Base-by-base conservation (phyloP, 2,888 invertebrate genomes). In the Drosophila lutescens region DNA sequence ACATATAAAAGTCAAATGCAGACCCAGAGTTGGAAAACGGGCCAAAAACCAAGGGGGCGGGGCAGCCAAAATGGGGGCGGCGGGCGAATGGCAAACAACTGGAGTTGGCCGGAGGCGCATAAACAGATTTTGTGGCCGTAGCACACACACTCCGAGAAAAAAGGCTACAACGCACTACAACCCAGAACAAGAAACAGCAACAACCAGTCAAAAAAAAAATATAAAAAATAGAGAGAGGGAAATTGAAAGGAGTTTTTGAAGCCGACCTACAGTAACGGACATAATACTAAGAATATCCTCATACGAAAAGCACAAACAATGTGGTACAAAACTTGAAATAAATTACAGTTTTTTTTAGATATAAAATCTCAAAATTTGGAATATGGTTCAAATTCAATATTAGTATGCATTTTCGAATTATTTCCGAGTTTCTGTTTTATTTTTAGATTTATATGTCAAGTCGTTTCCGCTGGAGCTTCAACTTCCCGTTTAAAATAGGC, bases 1-100 rank as follows among this genome's bases (percentile, higher is more conserved):
- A 67, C 66, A 87, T 87, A 83, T 83, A 85, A 83, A 83, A 87
- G 87, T 87, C 87, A 83, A 83, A 86, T 86, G 87, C 85, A 86
- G 65, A 41, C 71, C 44, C 78, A 66, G 46, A 66, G 67, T 30
- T 17, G 54, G 30, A 44, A 40, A 23, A 53, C 20, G 15, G 44
- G 13, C 15, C 10, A 7, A 46, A 34, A 36, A 3, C 4, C 5
- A 26, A 26, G 26, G 15, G 32, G 32, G 26, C 9, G 26, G 15
- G 32, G 15, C 8, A n/a, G 34, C 30, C 30, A 34, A 44, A 13
- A 13, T 9, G 12, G 36, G 41, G 23, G 43, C 7, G 7, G 26
- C 8, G 30, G 30, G 30, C 26, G 30, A 13, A 13, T 12, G 17
- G 12, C 26, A 38, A 43, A 34, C 32, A 68, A 46, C 46, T 41